These are phyloP conservation scores for Tenodera sinensis DNA, from an alignment of 2,888 invertebrate species.

Conservation along the genomic window DNA sequence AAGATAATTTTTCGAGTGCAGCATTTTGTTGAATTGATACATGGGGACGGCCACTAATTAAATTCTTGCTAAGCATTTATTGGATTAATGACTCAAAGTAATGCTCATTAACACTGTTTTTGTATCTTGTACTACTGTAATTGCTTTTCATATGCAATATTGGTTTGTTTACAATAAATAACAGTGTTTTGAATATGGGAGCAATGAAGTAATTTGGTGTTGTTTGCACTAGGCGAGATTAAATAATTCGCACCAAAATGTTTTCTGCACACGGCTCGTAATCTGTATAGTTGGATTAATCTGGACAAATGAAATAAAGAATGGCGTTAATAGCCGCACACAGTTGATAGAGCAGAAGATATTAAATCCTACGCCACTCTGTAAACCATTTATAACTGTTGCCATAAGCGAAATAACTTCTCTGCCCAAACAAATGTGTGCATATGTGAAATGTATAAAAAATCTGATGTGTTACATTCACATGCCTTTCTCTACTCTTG, in stretches of 20 bases:
- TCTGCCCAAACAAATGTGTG: no score
- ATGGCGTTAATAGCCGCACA: neutral
- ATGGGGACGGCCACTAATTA: neutral
- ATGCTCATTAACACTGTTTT: neutral
- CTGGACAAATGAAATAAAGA: neutral
- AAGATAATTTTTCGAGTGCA: neutral
- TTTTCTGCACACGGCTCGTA: neutral
- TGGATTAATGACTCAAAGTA: neutral
- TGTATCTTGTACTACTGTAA: neutral
- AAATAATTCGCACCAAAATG: neutral
- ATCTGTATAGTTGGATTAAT: neutral
- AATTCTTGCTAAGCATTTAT: neutral
- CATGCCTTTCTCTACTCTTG: no score
- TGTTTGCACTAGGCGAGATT: neutral
- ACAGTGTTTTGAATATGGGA: neutral
- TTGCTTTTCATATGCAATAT: neutral
- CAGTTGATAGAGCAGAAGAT: neutral
- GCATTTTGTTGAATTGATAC: neutral
- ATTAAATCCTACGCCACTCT: neutral
- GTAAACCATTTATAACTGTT: no score
- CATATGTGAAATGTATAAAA: no score
- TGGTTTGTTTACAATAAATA: neutral
- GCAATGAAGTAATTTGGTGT: neutral
- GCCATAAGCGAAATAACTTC: no score
- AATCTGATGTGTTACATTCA: no score